Evolutionary conservation across 2,113 vertebrate genomes (phyloP), one percentile per base, ranked within the genome.

Genomic region (Gulo gulo): DNA sequence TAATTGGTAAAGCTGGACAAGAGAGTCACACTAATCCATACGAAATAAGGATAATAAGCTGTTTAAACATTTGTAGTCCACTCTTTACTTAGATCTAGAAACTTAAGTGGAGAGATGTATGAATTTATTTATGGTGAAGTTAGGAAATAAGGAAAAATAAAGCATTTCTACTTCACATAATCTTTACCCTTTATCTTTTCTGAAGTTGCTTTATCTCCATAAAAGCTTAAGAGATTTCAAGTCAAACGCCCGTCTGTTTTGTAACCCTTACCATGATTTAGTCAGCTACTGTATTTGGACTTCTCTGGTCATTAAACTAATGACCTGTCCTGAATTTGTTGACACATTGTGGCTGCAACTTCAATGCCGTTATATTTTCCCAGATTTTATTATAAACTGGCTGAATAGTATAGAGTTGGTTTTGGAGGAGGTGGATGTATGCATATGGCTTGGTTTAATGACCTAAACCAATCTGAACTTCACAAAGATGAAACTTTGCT

Each of bases 1-100:
- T 95, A 96, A 90, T 94, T 86, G 65, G n/a, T 89, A 31, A 29
- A 89, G 31, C 69, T 94, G 12, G 9, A 85, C 24, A 85, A 80
- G 65, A 76, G 16, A 88, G 11, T 67, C 45, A n/a, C 0, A n/a
- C 57, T 89, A 92, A 96, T 81, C n/a, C 71, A 52, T 47, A 52
- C 14, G 47, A 63, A 88, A 81, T 65, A 92, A 55, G 36, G 23
- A 59, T 80, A 36, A 91, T 71, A 90, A 92, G 6, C 65, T 96
- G 2, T 85, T 92, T 55, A 94, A 89, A 80, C 29, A 95, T 76
- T 89, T 89, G 21, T 24, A 69, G 45, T n/a, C 18, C 7, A 18
- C 24, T 45, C 8, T 88, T 8, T 73, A 26, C 14, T 92, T 69
- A 86, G 67, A 78, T 82, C n/a, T 90, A 31, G 63, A 82, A 81